Evolutionary conservation across 2,888 invertebrate species (phyloP), one percentile per base, ranked within the genome.

Genomic region (Argyresthia goedartella): DNA sequence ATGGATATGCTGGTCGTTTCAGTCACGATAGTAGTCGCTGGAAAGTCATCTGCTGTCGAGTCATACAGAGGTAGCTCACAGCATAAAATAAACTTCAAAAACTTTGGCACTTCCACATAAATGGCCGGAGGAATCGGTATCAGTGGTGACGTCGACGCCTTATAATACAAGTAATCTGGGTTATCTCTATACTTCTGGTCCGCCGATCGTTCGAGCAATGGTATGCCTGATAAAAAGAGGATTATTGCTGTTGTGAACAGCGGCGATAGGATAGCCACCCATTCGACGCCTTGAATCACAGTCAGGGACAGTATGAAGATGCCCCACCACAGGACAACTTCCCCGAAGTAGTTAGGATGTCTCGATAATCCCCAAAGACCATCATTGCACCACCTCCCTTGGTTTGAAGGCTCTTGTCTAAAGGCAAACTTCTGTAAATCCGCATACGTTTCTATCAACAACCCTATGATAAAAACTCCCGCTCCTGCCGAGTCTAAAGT

Each of bases 291-390:
- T 65, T 92, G 91, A 61, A 97, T 91, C 14, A 96, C 93, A 70
- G 95, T 95, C 39, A 96, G 76, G 0, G 96, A 94, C 73, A 96
- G 93, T 51, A 95, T 91, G 70, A 97, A 97, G 63, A 97, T 92
- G 4, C 97, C 96, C 94, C 96, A 95, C 97, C 97, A 96, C 13
- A 97, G 88, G 0, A 95, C 89, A 10, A 97, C 95, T 82, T 97
- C 97, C 0, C 97, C 97, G 71, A 97, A 97, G 72, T 97, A 97
- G 74, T 97, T 97, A 0, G 97, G 97, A 80, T 97, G 97, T 55
- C 97, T 88, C 0, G 96, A 96, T 45, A 95, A 76, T 42, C 93
- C 90, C 97, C 97, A 97, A 9, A 95, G 78, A 3, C 95, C 96
- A 65, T 94, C 95, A 69, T 96, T 95, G 74, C 97, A 97, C 93